Evolutionary conservation across 2,113 vertebrate genomes (phyloP).

Genomic region (Acrocephalus arundinaceus): DNA sequence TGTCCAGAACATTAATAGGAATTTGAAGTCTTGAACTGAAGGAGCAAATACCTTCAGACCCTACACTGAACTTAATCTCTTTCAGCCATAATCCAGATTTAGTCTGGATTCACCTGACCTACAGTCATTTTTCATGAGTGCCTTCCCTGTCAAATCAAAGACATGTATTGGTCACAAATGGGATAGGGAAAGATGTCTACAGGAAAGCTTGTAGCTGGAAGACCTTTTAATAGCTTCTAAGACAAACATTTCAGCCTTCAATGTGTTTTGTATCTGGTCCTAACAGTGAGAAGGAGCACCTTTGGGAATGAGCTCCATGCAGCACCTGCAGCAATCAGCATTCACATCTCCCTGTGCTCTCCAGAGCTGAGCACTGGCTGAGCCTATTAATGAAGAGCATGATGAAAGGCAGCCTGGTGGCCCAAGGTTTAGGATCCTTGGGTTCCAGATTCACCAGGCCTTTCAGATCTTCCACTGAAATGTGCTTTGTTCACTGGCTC

Average conservation of each 20-base stretch:
- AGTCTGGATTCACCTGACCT: neutral
- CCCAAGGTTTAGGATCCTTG: neutral
- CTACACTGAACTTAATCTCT: accelerated
- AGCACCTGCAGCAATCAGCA: neutral
- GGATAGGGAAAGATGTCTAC: neutral
- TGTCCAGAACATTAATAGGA: neutral
- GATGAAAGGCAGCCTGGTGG: neutral
- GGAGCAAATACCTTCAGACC: neutral
- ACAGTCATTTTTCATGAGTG: neutral
- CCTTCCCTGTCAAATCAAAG: neutral
- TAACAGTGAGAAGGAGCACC: neutral
- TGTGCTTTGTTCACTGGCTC: neutral
- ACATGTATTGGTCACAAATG: neutral
- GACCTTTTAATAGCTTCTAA: neutral
- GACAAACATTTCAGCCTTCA: neutral
- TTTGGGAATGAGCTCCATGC: neutral
- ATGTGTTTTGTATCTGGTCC: neutral
- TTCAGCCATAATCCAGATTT: neutral
- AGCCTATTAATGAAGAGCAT: neutral
- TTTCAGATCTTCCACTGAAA: neutral
- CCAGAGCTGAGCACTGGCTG: neutral
- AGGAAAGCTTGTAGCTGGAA: neutral
- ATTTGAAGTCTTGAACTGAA: neutral
- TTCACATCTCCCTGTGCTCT: neutral
- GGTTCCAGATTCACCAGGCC: neutral